A percentile compares a stretch with the other conserved stretches of the same genome.
Conservation (phyloP, 2,797 vertebrate genomes). For the Lophius americanus region DNA sequence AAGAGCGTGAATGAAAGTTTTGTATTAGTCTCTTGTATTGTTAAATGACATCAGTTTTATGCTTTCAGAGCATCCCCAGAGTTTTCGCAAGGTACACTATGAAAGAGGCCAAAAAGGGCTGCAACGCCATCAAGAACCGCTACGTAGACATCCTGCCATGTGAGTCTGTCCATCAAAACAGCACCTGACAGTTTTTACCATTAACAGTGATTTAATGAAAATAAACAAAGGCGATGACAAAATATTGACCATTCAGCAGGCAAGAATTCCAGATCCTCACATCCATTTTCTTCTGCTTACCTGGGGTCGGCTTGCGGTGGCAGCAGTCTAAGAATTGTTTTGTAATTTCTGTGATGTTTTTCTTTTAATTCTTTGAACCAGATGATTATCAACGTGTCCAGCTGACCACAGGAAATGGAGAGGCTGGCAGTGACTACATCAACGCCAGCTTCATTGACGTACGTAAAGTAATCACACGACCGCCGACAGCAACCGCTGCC, state of each 20-base stretch:
- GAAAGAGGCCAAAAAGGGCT: conserved; percentile 90
- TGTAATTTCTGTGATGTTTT: not conserved
- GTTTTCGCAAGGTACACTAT: conserved; percentile 88
- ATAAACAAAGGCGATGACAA: too few species aligned
- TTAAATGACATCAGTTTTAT: not conserved
- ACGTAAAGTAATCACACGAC: conserved; percentile 35
- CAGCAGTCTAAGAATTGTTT: too few species aligned
- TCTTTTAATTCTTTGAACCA: conserved; percentile 57
- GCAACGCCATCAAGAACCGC: conserved; percentile 91
- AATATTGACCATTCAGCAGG: not conserved
- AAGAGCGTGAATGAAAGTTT: too few species aligned
- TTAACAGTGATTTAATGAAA: too few species aligned
- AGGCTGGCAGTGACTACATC: conserved; percentile 91
- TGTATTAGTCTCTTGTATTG: not conserved
- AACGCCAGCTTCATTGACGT: conserved; percentile 98
- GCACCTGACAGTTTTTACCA: too few species aligned
- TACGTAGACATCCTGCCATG: conserved; percentile 98
- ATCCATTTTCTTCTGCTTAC: too few species aligned
- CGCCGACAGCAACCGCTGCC: not conserved
- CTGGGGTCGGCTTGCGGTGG: too few species aligned
- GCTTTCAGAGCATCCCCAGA: conserved; percentile 91
- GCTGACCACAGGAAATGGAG: conserved; percentile 83
- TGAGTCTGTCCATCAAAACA: conserved; percentile 62
- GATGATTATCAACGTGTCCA: conserved; percentile 94
- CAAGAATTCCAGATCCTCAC: too few species aligned